Base-by-base conservation (phyloP, 2,888 invertebrate species). In the Agrypnus murinus region DNA sequence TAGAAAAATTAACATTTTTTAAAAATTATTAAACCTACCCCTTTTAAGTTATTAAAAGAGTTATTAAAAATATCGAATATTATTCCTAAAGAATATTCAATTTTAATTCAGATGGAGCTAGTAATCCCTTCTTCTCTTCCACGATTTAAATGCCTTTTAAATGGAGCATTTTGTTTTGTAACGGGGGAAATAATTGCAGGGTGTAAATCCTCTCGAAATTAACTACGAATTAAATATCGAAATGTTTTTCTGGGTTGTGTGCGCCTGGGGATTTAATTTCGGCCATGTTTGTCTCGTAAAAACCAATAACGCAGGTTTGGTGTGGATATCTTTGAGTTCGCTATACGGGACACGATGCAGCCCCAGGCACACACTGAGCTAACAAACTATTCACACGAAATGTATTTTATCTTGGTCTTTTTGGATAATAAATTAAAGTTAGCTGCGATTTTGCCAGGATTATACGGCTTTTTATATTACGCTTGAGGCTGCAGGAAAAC, bases 231-330 rank as follows among this genome's bases (percentile, higher is more conserved):
- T 85, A 84, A 84, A 85, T 84, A 84, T 82, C 83, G 85, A 85
- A 84, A 85, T 84, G 84, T 84, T 84, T 84, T 85, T 83, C 82
- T 82, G 81, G 77, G 81, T 82, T 81, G 82, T 82, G 81, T 81
- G 77, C 82, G 84, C 84, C 83, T 76, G 78, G 80, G 85, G 84
- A 84, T 84, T 84, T 84, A 85, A 84, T 85, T 84, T 84, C 82
- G 84, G 78, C 82, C 84, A 84, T 85, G 85, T 85, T 85, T 84
- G 82, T 83, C 84, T 83, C 84, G 84, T 85, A 85, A 85, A 85
- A 85, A 85, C 84, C 85, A 85, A 85, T 85, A 85, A 84, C 84
- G 76, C 69, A 74, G 72, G 72, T 69, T 73, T 69, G 68, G 64
- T 71, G 74, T 74, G 74, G 73, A 71, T 76, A 72, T 75, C 75